Evolutionary conservation across 2,797 vertebrate genomes (phyloP).

Genomic region (Gymnoscopelus braueri): DNA sequence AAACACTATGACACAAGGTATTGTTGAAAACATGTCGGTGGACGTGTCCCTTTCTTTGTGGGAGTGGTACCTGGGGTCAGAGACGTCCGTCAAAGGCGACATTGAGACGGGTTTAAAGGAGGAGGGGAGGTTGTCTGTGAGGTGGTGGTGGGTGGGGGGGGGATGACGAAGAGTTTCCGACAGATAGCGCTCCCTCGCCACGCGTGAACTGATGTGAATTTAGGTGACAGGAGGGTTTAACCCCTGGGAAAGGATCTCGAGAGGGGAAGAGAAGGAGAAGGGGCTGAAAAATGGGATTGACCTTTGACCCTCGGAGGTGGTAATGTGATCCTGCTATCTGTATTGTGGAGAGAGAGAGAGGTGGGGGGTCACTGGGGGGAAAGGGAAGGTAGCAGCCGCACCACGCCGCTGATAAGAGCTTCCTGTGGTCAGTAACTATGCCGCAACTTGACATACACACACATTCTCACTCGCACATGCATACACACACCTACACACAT

Average conservation of each 20-base stretch:
- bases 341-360: slow-evolving; percentile 63
- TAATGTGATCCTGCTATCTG: slow-evolving; percentile 78
- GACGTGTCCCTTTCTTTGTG: slow-evolving; percentile 66
- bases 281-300: slow-evolving; percentile 79
- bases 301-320: slow-evolving; percentile 65
- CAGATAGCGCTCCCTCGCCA: slow-evolving; percentile 67
- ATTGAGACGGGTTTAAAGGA: slow-evolving; percentile 42
- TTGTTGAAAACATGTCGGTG: slow-evolving; percentile 60
- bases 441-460: slow-evolving; percentile 34
- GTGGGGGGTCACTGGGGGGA: slow-evolving; percentile 59
- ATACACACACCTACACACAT: no score
- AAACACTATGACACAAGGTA: slow-evolving; percentile 52
- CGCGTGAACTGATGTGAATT: slow-evolving; percentile 79
- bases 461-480: neutral
- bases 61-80: slow-evolving; percentile 52
- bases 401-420: slow-evolving; percentile 71
- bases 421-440: slow-evolving; percentile 67
- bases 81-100: slow-evolving; percentile 60
- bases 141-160: slow-evolving; percentile 7
- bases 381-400: slow-evolving; percentile 67
- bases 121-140: slow-evolving; percentile 1
- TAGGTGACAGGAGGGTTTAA: slow-evolving; percentile 71
- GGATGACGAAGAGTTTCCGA: slow-evolving; percentile 58
- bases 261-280: slow-evolving; percentile 47
- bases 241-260: slow-evolving; percentile 67